A percentile compares a stretch with the other conserved stretches of the same genome.
Conservation (phyloP, 2,113 vertebrate genomes). For the Passer montanus region DNA sequence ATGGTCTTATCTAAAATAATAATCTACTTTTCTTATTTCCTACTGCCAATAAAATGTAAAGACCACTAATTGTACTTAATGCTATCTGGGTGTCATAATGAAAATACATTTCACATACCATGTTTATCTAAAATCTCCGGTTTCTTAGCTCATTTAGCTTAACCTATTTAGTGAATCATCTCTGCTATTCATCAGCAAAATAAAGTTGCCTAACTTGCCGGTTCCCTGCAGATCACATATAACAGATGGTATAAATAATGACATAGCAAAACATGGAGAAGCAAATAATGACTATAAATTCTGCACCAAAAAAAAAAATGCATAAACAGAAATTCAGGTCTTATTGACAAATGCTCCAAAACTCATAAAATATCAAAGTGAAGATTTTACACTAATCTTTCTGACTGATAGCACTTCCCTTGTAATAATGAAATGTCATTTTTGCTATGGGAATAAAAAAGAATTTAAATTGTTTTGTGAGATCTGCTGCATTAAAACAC, state of each 20-base stretch:
- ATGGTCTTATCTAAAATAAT: neutral
- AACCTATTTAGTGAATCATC: neutral
- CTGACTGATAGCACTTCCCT: neutral
- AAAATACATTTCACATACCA: neutral
- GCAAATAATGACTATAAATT: neutral
- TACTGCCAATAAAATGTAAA: neutral
- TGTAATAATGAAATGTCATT: neutral
- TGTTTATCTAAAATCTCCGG: neutral
- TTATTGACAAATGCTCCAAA: neutral
- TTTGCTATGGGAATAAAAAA: neutral
- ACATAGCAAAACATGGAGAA: neutral
- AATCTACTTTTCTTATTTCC: neutral
- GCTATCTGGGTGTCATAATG: neutral
- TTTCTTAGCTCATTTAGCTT: neutral
- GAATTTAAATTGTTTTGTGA: neutral
- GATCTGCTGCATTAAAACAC: neutral
- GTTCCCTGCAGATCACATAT: neutral
- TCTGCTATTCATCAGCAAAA: neutral
- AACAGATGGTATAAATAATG: neutral
- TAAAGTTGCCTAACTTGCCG: neutral
- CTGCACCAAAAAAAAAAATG: neutral
- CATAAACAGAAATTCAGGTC: neutral
- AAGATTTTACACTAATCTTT: neutral
- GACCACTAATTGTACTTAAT: neutral
- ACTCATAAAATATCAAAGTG: neutral